Conservation (phyloP, 1,140 invertebrate genomes). For the Aleiodes sp. region DNA sequence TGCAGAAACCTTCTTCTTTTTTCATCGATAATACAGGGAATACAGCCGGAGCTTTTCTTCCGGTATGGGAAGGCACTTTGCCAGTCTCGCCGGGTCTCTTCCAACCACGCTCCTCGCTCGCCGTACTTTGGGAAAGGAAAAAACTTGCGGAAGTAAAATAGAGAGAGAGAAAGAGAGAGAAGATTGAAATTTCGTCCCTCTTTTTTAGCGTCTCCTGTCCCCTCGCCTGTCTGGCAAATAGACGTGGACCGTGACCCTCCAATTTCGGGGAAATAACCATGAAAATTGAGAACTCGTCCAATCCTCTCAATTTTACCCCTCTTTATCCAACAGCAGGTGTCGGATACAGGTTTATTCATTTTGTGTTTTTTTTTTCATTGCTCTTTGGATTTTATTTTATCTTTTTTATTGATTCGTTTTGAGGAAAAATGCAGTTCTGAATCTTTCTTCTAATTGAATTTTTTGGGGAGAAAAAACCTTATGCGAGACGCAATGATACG, state of each 20-base stretch:
- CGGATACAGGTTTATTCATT: neutral
- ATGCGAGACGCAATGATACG: no score
- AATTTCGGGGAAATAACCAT: constrained; percentile 15
- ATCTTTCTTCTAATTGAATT: no score
- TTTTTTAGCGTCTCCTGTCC: neutral
- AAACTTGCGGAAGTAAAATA: neutral
- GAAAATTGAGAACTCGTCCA: neutral
- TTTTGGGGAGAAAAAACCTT: no score
- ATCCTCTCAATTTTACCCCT: no score
- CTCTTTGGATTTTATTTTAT: no score
- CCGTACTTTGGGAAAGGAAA: neutral
- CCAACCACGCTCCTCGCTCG: neutral
- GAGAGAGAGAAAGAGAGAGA: neutral
- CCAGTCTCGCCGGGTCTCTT: constrained; percentile 18
- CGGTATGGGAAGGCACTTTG: constrained; percentile 16
- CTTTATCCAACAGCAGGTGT: no score
- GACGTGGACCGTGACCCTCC: neutral
- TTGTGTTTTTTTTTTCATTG: neutral
- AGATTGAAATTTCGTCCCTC: neutral
- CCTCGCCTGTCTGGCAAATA: neutral
- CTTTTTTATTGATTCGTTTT: no score
- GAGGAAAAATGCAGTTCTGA: no score
- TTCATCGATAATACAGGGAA: neutral
- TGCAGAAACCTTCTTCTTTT: neutral
- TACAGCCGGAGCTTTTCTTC: constrained; percentile 4